Evolutionary conservation across 2,113 vertebrate genomes (phyloP), one percentile per base, ranked within the genome.

Genomic region (Murina feae): DNA sequence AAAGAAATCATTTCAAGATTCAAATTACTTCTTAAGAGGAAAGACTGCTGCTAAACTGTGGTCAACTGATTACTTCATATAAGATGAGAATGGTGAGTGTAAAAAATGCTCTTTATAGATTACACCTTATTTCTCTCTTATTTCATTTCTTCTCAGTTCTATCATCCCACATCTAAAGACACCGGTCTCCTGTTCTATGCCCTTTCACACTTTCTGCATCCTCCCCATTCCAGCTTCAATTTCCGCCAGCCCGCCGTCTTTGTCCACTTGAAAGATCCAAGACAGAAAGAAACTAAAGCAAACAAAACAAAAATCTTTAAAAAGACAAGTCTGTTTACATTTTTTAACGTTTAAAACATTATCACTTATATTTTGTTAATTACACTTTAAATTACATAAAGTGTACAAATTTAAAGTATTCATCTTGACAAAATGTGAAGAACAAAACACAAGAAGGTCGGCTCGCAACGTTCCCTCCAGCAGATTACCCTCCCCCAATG

Each of bases 1-100:
- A 76, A 44, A 69, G 20, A 89, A 82, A 95, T 75, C 42, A 95
- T 83, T 95, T 88, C 86, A 93, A 75, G 86, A 89, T 91, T 91
- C 76, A 91, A 49, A 37, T 86, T 58, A 89, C 32, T 83, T 28
- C 51, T 11, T 55, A 83, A 65, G 58, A 93, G 71, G 21, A 86
- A 9, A 83, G 89, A 80, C 3, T 25, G 49, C 35, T 89, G 58
- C 49, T 86, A 66, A 90, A 91, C 2, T 51, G n/a, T 32, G 66
- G 85, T 49, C 69, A 72, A 3, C 0, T 49, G 63, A 17, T 53
- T 86, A 58, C 21, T 69, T 49, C 0, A 28, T n/a, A 74, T 9
- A 79, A 89, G 92, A 79, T 69, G 75, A 87, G 37, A 83, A 88
- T 66, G 37, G 49, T 32, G 16, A 78, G 32, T 47, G 18, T 37